Percentiles rank a stretch among this genome's conserved stretches.
Evolutionary conservation across 2,113 vertebrate species (phyloP).

Genomic region (Thalassarche chlororhynchos): DNA sequence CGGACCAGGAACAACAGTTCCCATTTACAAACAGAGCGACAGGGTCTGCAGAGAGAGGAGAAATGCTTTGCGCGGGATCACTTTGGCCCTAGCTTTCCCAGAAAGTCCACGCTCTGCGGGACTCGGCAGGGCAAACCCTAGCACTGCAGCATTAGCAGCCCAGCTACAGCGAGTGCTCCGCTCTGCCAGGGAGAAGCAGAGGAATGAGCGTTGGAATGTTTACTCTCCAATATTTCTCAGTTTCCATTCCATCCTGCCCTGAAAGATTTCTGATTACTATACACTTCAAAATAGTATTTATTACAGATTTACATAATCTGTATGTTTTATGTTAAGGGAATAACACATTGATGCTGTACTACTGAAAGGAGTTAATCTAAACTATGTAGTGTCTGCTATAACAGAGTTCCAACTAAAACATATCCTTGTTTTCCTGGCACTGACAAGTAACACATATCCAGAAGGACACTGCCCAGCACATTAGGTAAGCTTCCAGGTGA

Average conservation of each 20-base stretch:
- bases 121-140: neutral
- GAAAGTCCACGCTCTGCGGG: neutral
- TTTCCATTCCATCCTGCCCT: constrained; percentile 66
- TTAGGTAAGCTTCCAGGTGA: constrained; percentile 10
- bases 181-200: constrained; percentile 57
- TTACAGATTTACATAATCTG: constrained; percentile 71
- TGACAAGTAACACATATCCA: constrained; percentile 4
- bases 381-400: constrained; percentile 38
- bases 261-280: constrained; percentile 73
- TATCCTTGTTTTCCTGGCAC: constrained; percentile 2
- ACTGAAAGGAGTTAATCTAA: constrained; percentile 59
- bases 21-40: neutral
- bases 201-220: constrained; percentile 61
- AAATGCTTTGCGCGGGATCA: neutral
- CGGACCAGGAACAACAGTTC: neutral
- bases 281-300: constrained; percentile 73
- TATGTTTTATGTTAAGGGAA: constrained; percentile 60
- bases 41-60: neutral
- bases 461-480: constrained; percentile 13
- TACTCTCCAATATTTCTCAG: constrained; percentile 61
- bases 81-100: neutral
- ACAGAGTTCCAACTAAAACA: constrained; percentile 44
- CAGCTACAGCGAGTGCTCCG: neutral
- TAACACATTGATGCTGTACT: constrained; percentile 54
- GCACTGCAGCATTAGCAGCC: neutral